These are phyloP conservation scores for Tamias sibiricus DNA, from an alignment of 2,113 vertebrate species.

Conservation along the genomic window DNA sequence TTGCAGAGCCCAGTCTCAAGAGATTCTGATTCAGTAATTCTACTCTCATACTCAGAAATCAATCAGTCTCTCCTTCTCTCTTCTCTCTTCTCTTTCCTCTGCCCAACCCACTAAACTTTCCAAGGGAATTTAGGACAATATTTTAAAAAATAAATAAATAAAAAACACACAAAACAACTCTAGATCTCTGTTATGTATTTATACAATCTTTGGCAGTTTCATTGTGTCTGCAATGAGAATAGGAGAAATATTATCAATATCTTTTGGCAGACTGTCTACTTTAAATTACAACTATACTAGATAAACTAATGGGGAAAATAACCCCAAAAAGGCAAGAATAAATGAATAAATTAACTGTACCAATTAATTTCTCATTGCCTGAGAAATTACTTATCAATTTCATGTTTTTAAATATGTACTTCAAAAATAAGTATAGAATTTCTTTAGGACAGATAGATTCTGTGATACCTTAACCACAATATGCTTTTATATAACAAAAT, in stretches of 20 bases:
- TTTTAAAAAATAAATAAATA: too few relatives aligned
- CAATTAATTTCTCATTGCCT: not conserved
- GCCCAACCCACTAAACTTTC: not conserved
- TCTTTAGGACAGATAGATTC: not conserved
- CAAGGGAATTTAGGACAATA: not conserved
- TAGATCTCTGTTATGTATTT: not conserved
- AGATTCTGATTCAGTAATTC: constrained; percentile 38
- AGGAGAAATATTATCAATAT: not conserved
- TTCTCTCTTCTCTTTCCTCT: not conserved
- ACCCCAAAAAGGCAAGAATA: not conserved
- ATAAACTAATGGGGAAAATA: not conserved
- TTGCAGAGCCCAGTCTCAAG: not conserved
- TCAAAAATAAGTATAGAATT: not conserved
- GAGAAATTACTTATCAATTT: not conserved
- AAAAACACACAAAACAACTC: not conserved
- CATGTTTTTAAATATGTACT: not conserved
- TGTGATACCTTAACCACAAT: not conserved
- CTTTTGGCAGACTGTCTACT: not conserved
- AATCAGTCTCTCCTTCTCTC: not conserved
- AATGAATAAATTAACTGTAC: not conserved
- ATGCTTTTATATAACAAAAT: not conserved
- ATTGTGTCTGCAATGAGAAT: not conserved
- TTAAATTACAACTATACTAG: not conserved
- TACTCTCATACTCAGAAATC: not conserved
- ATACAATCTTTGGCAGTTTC: not conserved